Evolutionary conservation across 2,797 vertebrate species (phyloP).

Genomic region (Phrynocephalus forsythii): DNA sequence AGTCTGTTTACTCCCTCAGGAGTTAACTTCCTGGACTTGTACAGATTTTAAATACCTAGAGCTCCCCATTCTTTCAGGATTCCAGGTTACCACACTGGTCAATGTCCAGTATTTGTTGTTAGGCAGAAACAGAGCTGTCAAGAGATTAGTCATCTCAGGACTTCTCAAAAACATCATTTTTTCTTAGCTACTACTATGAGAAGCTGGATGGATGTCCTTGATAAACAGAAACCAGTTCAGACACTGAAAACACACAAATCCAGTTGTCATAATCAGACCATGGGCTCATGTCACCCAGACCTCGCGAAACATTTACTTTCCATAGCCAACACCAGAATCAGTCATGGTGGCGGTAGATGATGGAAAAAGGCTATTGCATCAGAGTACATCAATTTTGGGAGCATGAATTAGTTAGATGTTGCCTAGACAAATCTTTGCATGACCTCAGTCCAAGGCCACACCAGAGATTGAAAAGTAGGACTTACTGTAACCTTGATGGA

Average conservation of each 20-base stretch:
- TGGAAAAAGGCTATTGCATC: background rate
- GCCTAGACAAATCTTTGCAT: too few relatives aligned
- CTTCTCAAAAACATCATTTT: background rate
- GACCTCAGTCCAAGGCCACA: background rate
- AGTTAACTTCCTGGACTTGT: background rate
- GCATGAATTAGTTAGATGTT: background rate
- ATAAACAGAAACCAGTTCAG: too few relatives aligned
- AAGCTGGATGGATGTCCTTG: too few relatives aligned
- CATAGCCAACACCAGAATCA: background rate
- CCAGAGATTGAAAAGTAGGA: too few relatives aligned
- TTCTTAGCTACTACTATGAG: background rate
- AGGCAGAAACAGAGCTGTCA: background rate
- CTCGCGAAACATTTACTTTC: too few relatives aligned
- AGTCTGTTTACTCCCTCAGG: too few relatives aligned
- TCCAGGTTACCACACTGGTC: too few relatives aligned
- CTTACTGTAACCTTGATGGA: too few relatives aligned
- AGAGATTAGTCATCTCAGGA: background rate
- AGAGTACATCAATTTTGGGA: background rate
- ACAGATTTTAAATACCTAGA: background rate
- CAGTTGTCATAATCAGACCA: too few relatives aligned
- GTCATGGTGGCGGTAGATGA: background rate
- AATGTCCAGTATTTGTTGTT: too few relatives aligned
- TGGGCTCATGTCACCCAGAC: too few relatives aligned
- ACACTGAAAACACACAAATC: too few relatives aligned
- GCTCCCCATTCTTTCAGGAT: background rate